These are phyloP conservation scores for Liasis olivaceus DNA, from an alignment of 2,797 vertebrate species.

Conservation along the genomic window DNA sequence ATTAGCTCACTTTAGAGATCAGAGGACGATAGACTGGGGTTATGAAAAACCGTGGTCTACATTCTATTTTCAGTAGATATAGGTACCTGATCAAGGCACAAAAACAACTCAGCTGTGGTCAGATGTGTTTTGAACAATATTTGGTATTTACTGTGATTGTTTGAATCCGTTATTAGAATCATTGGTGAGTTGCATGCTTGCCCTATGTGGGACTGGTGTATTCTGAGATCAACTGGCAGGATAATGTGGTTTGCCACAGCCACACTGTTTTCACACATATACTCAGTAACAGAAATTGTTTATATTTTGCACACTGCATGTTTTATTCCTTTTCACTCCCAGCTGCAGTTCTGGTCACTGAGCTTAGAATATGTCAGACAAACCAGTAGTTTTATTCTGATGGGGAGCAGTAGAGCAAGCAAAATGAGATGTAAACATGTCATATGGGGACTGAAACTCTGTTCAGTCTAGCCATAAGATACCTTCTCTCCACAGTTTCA, in stretches of 20 bases:
- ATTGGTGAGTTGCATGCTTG: background rate
- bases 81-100: background rate
- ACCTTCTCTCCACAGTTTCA: background rate
- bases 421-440: background rate
- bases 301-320: background rate
- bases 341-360: background rate
- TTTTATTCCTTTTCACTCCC: background rate
- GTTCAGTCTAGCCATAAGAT: background rate
- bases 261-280: background rate
- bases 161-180: slow-evolving; percentile 1
- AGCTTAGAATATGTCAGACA: background rate
- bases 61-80: background rate
- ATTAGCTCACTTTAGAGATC: background rate
- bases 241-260: slow-evolving; percentile 18
- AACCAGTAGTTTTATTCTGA: background rate
- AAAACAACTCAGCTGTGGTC: background rate
- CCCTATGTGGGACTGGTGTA: background rate
- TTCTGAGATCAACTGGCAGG: slow-evolving; percentile 13
- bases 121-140: background rate
- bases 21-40: background rate
- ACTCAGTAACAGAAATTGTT: background rate
- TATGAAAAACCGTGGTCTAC: background rate
- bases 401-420: background rate
- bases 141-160: slow-evolving; percentile 19
- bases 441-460: background rate